Evolutionary conservation across 2,888 invertebrate genomes (phyloP), one percentile per base, ranked within the genome.

Genomic region (Drosophila subquinaria): DNA sequence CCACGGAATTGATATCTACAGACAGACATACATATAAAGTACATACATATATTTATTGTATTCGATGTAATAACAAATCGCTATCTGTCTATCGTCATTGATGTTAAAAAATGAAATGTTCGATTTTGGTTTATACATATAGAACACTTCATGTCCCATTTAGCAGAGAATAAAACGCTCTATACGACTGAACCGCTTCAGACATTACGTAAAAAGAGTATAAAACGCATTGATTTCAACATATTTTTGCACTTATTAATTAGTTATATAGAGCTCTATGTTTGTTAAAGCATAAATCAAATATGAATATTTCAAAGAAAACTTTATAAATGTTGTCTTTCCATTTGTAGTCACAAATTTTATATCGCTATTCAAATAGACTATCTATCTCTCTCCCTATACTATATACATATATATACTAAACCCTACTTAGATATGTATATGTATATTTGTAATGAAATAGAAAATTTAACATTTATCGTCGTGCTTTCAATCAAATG

Each of bases 241-340:
- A 63, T 69, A 62, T 62, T 73, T 63, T 66, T 61, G 65, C 63
- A 77, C 63, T 60, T 64, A 67, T 68, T 53, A 48, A 53, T 69
- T 79, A 77, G 73, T 71, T 67, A 40, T 67, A 43, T 76, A 76
- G 76, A 63, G 53, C 50, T 65, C 20, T 51, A 61, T 65, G 64
- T 65, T 70, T 73, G 73, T 73, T 73, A 73, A 73, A 61, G 50
- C 64, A 64, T 67, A 47, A 69, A 76, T 69, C 59, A 73, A 80
- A 74, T 80, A 66, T 64, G 61, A 76, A 76, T 70, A 80, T 62
- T 72, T 76, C 63, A 72, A 64, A 66, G 45, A 71, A 73, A 65
- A 57, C 78, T 84, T 84, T 84, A 87, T 86, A 84, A 84, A 77
- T 84, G 84, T 84, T 84, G 84, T 84, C 87, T 83, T 66, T 77